Evolutionary conservation across 2,797 vertebrate species (phyloP).

Genomic region (Ctenosaura bakeri): DNA sequence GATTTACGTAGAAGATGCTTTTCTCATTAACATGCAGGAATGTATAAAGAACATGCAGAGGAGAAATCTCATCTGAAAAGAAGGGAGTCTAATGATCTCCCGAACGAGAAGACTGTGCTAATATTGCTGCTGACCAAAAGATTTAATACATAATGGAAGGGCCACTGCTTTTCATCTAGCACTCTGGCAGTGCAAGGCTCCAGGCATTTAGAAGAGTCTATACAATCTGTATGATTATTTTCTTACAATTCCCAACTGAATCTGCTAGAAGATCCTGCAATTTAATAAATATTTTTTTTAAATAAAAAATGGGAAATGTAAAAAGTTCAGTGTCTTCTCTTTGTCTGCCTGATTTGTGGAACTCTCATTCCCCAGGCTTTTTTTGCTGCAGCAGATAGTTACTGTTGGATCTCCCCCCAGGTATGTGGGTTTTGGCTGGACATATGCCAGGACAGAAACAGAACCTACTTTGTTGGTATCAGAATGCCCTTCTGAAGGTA

Average conservation of each 20-base stretch:
- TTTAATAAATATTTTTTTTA: not conserved
- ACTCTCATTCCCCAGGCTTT: no score
- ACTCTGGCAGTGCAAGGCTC: not conserved
- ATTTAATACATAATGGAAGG: not conserved
- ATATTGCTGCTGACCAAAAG: slow-evolving; percentile 5
- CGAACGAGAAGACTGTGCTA: not conserved
- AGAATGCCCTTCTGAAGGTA: no score
- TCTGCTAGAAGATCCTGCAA: not conserved
- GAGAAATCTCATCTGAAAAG: slow-evolving; percentile 56
- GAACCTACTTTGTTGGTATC: no score
- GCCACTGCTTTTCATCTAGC: not conserved
- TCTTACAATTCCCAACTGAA: not conserved
- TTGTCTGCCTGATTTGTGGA: no score
- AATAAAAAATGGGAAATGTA: no score
- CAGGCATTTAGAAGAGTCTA: not conserved
- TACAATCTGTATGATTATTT: not conserved
- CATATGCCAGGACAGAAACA: no score
- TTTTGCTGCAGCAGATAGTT: no score
- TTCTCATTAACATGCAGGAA: no score
- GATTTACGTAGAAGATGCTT: no score
- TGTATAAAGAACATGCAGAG: not conserved
- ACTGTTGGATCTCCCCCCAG: no score
- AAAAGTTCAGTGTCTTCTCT: no score
- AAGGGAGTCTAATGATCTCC: not conserved
- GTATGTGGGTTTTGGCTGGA: no score